Percentiles rank a stretch among this genome's conserved stretches.
phyloP scores from a whole-genome alignment of 2,888 invertebrate genomes.

The Gonocerus acuteangulatus region DNA sequence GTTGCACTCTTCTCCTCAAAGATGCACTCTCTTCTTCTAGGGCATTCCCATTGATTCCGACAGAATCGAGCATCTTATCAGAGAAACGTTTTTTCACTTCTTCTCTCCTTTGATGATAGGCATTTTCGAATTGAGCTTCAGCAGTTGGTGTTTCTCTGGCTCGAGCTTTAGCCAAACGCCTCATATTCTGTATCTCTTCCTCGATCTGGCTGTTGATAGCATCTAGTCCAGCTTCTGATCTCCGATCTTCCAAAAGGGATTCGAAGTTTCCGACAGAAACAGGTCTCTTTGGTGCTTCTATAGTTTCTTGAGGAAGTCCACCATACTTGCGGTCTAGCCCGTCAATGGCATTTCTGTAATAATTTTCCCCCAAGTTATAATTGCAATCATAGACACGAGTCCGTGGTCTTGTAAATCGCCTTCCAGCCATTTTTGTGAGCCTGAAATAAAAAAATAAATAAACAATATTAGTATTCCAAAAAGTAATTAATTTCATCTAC shows the following conservation, averaged over 20 bases:
- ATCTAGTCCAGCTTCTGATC: background rate
- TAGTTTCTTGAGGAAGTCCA: slow-evolving; percentile 28
- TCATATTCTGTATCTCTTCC: slow-evolving; percentile 46
- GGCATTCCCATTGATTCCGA: slow-evolving; percentile 40
- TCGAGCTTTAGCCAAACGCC: slow-evolving; percentile 46
- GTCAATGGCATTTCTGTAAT: slow-evolving; percentile 63
- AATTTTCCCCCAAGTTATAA: slow-evolving; percentile 75
- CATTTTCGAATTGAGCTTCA: slow-evolving; percentile 54
- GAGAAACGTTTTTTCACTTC: slow-evolving; percentile 47
- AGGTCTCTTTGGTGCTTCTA: slow-evolving; percentile 30
- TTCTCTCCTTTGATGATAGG: slow-evolving; percentile 31
- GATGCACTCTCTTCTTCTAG: slow-evolving; percentile 21
- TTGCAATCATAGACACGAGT: slow-evolving; percentile 80
- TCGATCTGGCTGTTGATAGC: slow-evolving; percentile 39
- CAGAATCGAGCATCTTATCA: slow-evolving; percentile 57
- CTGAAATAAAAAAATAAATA: slow-evolving; percentile 1
- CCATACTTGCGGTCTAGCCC: slow-evolving; percentile 39
- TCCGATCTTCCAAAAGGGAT: slow-evolving; percentile 26
- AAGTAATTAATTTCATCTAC: too few species aligned
- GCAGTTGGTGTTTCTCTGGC: slow-evolving; percentile 43
- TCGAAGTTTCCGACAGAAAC: slow-evolving; percentile 32
- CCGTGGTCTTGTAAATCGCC: slow-evolving; percentile 50
- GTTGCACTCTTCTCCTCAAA: slow-evolving; percentile 26
- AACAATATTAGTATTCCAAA: too few species aligned
- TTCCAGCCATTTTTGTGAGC: slow-evolving; percentile 8